These are phyloP conservation scores for Sebastes matsubarae DNA, from an alignment of 2,797 vertebrate genomes.

Conservation along the genomic window DNA sequence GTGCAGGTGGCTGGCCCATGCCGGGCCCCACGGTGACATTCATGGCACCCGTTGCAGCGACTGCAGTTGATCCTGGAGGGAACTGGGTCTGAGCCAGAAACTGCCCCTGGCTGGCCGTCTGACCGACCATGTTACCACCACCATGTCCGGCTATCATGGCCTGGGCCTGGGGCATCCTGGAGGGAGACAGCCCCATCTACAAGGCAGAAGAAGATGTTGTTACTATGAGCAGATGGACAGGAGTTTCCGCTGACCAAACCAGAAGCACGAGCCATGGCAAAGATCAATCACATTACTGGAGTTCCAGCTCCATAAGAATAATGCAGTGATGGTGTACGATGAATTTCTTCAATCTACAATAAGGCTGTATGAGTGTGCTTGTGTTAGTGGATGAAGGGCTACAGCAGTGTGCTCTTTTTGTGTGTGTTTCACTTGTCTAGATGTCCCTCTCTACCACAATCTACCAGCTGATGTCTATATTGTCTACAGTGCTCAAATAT, in stretches of 20 bases:
- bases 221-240: background rate
- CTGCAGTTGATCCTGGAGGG: slow-evolving; percentile 74
- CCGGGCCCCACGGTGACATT: slow-evolving; percentile 85
- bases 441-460: background rate
- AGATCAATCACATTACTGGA: background rate
- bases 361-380: background rate
- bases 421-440: background rate
- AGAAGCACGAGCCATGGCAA: background rate
- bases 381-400: background rate
- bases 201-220: slow-evolving; percentile 31
- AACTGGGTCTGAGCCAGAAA: slow-evolving; percentile 94
- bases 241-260: background rate
- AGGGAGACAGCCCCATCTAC: slow-evolving; percentile 96
- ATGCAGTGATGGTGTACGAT: background rate
- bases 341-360: background rate
- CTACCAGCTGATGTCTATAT: background rate
- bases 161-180: slow-evolving; percentile 93
- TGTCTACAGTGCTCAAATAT: background rate
- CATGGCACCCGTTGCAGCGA: slow-evolving; percentile 83
- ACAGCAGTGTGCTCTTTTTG: background rate
- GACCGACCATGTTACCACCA: slow-evolving; percentile 90
- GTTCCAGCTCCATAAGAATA: background rate
- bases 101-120: slow-evolving; percentile 88
- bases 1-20: slow-evolving; percentile 88
- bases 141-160: slow-evolving; percentile 90